phyloP scores from a whole-genome alignment of 2,797 vertebrate species.

The Esox lucius region DNA sequence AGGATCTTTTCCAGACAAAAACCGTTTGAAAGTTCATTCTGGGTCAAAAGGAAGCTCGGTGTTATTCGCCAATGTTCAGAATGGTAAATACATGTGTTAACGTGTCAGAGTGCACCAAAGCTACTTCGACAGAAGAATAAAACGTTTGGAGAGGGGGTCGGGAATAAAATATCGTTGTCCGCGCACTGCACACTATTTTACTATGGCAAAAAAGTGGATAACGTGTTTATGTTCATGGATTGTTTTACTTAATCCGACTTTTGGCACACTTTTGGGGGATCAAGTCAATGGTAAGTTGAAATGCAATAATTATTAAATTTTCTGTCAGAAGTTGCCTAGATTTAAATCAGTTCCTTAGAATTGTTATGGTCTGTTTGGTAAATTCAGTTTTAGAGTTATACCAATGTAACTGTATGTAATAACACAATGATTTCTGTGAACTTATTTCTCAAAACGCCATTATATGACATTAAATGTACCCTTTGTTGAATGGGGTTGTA shows the following conservation, averaged over 20 bases:
- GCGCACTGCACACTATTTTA: not conserved
- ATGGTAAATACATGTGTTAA: not conserved
- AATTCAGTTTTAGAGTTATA: not conserved
- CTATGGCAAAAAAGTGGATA: conserved; percentile 49
- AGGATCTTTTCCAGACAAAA: not conserved
- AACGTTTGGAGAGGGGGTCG: not conserved
- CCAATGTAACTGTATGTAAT: not conserved
- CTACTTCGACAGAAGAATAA: not conserved
- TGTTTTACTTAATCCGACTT: conserved; percentile 34
- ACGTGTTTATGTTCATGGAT: conserved; percentile 25
- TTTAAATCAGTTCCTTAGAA: not conserved
- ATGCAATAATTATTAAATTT: not conserved
- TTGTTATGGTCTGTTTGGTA: not conserved
- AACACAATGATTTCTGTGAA: not conserved
- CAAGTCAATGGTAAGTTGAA: conserved; percentile 52
- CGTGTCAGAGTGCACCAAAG: not conserved
- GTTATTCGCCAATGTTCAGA: not conserved
- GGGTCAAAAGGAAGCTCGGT: not conserved
- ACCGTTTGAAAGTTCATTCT: not conserved
- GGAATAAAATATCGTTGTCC: not conserved
- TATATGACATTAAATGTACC: not conserved
- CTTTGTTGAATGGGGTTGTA: not conserved
- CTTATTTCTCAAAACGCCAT: not conserved
- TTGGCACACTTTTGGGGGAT: conserved; percentile 33
- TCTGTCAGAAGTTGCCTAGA: not conserved